Evolutionary conservation across 2,113 vertebrate species (phyloP).

Genomic region (Thymallus thymallus): DNA sequence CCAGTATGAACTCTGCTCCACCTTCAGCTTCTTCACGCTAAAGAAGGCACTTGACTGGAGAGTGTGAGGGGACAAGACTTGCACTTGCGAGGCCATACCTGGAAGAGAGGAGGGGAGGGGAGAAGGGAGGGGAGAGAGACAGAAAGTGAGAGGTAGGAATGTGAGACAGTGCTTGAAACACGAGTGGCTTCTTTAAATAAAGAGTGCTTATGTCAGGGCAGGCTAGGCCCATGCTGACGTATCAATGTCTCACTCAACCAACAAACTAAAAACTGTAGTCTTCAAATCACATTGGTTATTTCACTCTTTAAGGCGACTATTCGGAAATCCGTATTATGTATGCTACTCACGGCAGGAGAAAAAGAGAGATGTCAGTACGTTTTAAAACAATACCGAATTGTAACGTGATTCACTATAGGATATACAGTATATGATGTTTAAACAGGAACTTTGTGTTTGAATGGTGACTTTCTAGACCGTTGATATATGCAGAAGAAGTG

Average conservation of each 20-base stretch:
- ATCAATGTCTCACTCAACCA: background rate
- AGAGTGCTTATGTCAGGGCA: conserved; percentile 62
- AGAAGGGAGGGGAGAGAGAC: conserved; percentile 50
- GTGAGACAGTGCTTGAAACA: conserved; percentile 69
- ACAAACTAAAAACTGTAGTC: conserved; percentile 1
- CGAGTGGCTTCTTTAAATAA: conserved; percentile 71
- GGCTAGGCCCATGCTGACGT: conserved; percentile 41
- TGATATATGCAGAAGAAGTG: conserved; percentile 54
- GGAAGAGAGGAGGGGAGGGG: conserved; percentile 41
- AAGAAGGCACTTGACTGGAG: conserved; percentile 99
- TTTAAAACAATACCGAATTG: background rate
- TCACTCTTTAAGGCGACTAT: background rate
- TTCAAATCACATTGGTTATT: background rate
- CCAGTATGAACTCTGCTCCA: conserved; percentile 95
- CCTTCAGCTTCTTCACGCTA: conserved; percentile 99
- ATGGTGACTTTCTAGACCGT: conserved; percentile 35
- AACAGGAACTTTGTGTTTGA: conserved; percentile 32
- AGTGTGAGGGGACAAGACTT: conserved; percentile 96
- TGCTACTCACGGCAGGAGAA: background rate
- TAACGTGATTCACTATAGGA: background rate
- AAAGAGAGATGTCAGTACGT: background rate
- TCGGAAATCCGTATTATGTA: background rate
- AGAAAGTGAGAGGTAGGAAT: conserved; percentile 69
- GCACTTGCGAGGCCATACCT: conserved; percentile 99
- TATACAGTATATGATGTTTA: background rate